Conservation (phyloP, 2,113 vertebrate genomes). For the Condylura cristata region DNA sequence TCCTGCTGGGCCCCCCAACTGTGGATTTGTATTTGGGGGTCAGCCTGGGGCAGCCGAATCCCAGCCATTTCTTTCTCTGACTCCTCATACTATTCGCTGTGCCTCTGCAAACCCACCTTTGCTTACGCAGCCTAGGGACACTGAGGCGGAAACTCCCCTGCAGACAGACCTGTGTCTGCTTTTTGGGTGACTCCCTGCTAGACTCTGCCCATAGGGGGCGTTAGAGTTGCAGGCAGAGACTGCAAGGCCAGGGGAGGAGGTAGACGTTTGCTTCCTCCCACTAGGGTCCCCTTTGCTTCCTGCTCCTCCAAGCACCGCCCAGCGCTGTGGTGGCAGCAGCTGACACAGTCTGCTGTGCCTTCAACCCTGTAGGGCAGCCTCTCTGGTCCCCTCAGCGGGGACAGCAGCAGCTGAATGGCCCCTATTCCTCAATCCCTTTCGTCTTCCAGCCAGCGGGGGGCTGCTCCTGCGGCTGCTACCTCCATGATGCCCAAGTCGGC, state of each 20-base stretch:
- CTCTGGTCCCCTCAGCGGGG: not conserved
- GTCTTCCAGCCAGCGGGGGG: not conserved
- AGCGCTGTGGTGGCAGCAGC: not conserved
- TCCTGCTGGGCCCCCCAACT: accelerated
- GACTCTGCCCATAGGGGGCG: not conserved
- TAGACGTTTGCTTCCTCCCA: not conserved
- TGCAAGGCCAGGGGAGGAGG: not conserved
- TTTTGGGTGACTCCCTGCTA: not conserved
- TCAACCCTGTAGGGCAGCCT: not conserved
- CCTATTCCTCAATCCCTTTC: not conserved
- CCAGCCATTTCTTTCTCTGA: not conserved
- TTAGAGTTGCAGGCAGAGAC: not conserved
- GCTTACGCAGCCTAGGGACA: not conserved
- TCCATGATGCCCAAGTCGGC: not conserved
- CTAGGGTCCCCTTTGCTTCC: not conserved
- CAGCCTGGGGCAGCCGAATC: not conserved
- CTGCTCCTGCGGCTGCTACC: not conserved
- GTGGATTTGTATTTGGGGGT: not conserved
- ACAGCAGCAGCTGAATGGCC: not conserved
- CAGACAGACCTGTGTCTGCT: accelerated
- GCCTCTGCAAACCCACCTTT: not conserved
- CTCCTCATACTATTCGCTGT: not conserved
- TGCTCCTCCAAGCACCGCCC: not conserved
- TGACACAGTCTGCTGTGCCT: not conserved
- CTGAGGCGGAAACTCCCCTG: not conserved